A percentile compares a stretch with the other conserved stretches of the same genome.
phyloP scores from a whole-genome alignment of 2,797 vertebrate species.

The Avahi laniger region DNA sequence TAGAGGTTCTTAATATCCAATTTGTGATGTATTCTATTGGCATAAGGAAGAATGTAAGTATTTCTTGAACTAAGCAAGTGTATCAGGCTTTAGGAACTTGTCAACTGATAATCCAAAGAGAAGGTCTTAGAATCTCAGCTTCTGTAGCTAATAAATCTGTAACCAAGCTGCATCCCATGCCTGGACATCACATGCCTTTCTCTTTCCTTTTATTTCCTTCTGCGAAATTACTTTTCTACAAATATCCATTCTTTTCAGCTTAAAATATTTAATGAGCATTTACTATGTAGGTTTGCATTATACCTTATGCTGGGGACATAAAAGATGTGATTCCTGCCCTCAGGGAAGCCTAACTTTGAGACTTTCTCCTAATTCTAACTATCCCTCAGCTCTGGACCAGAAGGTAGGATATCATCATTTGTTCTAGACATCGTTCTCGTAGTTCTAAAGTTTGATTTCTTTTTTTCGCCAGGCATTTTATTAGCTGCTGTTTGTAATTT shows the following conservation, averaged over 20 bases:
- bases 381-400: neutral
- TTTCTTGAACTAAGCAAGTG: neutral
- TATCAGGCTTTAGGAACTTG: neutral
- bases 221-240: neutral
- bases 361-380: neutral
- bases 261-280: neutral
- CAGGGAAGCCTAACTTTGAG: neutral
- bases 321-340: neutral
- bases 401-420: neutral
- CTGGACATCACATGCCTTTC: neutral
- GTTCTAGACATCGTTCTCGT: neutral
- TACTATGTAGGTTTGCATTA: neutral
- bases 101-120: neutral
- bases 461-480: neutral
- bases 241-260: neutral
- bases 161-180: neutral
- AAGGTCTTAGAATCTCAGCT: neutral
- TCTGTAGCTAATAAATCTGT: neutral
- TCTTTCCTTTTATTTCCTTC: neutral
- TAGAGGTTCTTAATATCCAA: neutral
- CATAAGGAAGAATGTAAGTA: neutral
- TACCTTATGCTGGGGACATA: neutral
- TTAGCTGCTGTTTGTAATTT: neutral
- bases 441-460: neutral
- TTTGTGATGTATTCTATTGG: neutral